These are phyloP conservation scores for Nymphalis io DNA, from an alignment of 1,140 invertebrate species.

Conservation along the genomic window DNA sequence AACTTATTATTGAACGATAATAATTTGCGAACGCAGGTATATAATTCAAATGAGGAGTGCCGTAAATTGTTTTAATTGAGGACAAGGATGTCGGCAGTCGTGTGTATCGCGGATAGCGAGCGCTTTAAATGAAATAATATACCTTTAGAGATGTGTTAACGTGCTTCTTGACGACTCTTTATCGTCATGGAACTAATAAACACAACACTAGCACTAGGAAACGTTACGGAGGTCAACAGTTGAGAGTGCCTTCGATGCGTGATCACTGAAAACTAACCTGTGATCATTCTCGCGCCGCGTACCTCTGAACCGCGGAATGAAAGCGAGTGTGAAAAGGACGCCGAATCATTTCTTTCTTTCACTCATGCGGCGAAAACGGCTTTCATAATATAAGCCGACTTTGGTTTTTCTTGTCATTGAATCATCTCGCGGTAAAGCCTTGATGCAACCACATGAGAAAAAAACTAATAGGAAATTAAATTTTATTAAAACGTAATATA, in stretches of 20 bases:
- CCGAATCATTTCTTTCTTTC: conserved; percentile 72
- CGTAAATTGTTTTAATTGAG: conserved; percentile 71
- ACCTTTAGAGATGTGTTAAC: conserved; percentile 28
- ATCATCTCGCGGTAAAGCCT: neutral
- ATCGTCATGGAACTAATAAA: conserved; percentile 41
- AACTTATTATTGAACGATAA: conserved; percentile 5
- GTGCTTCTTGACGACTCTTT: conserved; percentile 42
- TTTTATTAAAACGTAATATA: neutral
- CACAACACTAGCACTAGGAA: conserved; percentile 74
- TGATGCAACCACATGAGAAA: neutral
- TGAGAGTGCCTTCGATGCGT: conserved; percentile 67
- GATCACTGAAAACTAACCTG: conserved; percentile 73
- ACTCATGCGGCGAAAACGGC: conserved; percentile 59
- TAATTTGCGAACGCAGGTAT: conserved; percentile 37
- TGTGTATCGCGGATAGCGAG: conserved; percentile 26
- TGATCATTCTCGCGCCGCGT: conserved; percentile 51
- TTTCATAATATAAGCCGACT: conserved; percentile 56
- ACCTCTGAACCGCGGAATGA: conserved; percentile 61
- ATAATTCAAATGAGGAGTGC: conserved; percentile 62
- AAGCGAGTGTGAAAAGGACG: conserved; percentile 73
- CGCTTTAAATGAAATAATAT: conserved; percentile 38
- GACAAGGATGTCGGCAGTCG: conserved; percentile 66
- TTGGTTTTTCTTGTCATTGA: conserved; percentile 40
- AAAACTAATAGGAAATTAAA: neutral
- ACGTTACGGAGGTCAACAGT: conserved; percentile 59